Evolutionary conservation across 2,797 vertebrate genomes (phyloP).

Genomic region (Mionectes olivaceus): DNA sequence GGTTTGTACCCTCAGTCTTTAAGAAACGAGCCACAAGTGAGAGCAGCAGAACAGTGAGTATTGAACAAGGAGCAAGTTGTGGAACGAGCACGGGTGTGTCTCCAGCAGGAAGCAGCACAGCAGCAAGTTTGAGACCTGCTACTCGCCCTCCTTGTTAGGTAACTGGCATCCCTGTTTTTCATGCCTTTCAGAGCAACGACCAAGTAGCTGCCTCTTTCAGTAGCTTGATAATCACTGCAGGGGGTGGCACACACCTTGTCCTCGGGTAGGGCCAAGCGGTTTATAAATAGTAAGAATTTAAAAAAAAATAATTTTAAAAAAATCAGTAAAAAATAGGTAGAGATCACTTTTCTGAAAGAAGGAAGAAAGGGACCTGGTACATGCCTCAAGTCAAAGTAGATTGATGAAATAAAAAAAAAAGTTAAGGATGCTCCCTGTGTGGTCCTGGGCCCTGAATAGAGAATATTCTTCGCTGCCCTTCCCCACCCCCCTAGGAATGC

Average conservation of each 20-base stretch:
- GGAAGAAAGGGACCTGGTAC: not conserved
- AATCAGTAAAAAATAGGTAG: accelerated
- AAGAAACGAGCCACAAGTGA: not conserved
- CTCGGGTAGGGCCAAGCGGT: not conserved
- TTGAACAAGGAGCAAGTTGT: accelerated
- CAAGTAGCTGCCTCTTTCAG: no score
- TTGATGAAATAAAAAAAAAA: not conserved
- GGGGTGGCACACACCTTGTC: accelerated
- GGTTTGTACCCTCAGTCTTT: not conserved
- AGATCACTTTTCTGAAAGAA: not conserved
- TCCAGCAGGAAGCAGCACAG: not conserved
- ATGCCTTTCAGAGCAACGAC: not conserved
- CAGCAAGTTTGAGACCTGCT: not conserved
- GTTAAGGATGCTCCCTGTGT: constrained; percentile 66
- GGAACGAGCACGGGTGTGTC: no score
- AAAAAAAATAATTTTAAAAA: no score
- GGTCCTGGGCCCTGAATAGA: constrained; percentile 60
- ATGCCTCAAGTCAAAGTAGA: not conserved
- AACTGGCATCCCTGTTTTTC: accelerated
- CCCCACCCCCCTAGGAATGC: constrained; percentile 65
- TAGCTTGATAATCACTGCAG: accelerated
- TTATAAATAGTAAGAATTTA: not conserved
- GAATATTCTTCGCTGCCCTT: constrained; percentile 11
- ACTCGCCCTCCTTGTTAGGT: accelerated
- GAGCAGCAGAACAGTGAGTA: accelerated